Evolutionary conservation across 2,113 vertebrate species (phyloP), one percentile per base, ranked within the genome.

Genomic region (Aix galericulata): DNA sequence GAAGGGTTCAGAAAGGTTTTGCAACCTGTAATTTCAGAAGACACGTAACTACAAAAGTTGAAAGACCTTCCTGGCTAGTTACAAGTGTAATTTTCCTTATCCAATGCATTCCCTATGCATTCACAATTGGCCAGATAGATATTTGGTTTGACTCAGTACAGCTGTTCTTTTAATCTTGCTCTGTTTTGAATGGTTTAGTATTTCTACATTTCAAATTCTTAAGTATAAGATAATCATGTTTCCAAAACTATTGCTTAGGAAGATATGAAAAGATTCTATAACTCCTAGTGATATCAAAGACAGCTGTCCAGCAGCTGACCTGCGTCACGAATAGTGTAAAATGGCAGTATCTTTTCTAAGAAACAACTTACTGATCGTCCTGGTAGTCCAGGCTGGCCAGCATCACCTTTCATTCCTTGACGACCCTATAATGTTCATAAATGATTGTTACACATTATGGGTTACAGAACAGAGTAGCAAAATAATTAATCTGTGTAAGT

Each of bases 351-450:
- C n/a, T 34, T 72, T 11, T 46, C 52, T 73, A 62, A 63, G 56
- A 8, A 11, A 29, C 0, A 4, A 96, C 98, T 97, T 94, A 98
- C 98, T 2, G 97, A 95, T 93, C 98, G 98, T 55, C 99, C 99
- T 81, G 99, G 98, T 89, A 99, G 96, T 31, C 99, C 99, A 8
- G 98, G 98, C 76, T 99, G 99, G 63, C 99, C 99, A 23, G 98
- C 89, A 71, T 99, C 99, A 80, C 99, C 99, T 97, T 99, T 99
- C 34, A 98, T 98, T 95, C 99, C 99, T 77, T 98, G 98, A 55
- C 99, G 99, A 68, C 99, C 99, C 99, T 99, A 52, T n/a, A 93
- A 83, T 67, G 81, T 88, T 42, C 71, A 96, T 23, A 89, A 66
- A 85, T 38, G 2, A 73, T 75, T 44, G 8, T 62, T 55, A 86